Conservation (phyloP, 2,797 vertebrate species). For the Rousettus madagascariensis region DNA sequence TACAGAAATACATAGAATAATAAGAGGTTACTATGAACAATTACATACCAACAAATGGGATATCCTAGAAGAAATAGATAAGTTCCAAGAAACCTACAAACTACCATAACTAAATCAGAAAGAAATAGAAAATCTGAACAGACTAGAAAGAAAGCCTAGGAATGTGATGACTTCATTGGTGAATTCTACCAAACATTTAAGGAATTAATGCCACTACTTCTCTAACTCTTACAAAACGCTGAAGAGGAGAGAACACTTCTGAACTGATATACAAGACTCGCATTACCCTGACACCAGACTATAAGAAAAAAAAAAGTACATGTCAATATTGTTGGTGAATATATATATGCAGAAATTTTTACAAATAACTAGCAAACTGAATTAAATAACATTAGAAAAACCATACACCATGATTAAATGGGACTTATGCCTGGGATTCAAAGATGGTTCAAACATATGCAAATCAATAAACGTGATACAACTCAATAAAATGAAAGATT, state of each 20-base stretch:
- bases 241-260: background rate
- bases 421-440: background rate
- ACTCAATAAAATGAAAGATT: background rate
- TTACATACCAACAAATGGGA: background rate
- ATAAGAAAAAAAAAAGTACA: background rate
- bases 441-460: background rate
- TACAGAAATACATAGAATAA: background rate
- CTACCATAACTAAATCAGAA: background rate
- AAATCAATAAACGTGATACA: background rate
- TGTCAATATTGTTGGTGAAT: background rate
- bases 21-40: background rate
- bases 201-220: background rate
- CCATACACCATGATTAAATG: background rate
- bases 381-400: background rate
- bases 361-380: background rate
- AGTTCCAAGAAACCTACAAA: background rate
- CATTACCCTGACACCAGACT: background rate
- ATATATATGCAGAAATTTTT: background rate
- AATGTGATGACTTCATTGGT: background rate
- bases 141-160: background rate
- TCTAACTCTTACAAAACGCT: background rate
- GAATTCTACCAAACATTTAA: background rate
- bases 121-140: background rate
- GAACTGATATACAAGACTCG: background rate
- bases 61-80: background rate